Evolutionary conservation across 2,113 vertebrate species (phyloP).

Genomic region (Toxotes chatareus): DNA sequence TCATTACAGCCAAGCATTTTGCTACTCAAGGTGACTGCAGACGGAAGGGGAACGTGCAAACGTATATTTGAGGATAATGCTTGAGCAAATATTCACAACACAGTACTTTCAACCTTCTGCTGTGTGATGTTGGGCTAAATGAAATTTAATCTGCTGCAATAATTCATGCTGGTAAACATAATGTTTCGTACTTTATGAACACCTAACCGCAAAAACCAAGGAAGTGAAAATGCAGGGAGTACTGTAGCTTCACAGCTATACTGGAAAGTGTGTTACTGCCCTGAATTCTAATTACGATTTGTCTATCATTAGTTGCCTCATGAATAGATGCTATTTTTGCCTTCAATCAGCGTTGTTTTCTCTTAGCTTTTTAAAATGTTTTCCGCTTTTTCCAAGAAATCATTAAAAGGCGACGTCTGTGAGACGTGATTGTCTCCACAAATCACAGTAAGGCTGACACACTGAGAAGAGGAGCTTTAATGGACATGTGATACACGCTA

Average conservation of each 20-base stretch:
- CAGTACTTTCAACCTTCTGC: conserved; percentile 36
- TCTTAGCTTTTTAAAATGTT: not conserved
- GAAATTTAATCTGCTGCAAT: conserved; percentile 37
- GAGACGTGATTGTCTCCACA: conserved; percentile 44
- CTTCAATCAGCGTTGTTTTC: conserved; percentile 26
- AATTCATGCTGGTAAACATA: conserved; percentile 37
- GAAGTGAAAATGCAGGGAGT: not conserved
- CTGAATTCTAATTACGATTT: conserved; percentile 35
- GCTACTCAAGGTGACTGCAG: conserved; percentile 65
- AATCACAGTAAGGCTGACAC: conserved; percentile 60
- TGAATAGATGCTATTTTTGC: conserved; percentile 58
- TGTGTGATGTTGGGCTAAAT: conserved; percentile 6
- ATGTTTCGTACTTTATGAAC: conserved; percentile 38
- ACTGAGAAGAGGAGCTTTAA: conserved; percentile 45
- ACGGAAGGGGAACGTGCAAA: conserved; percentile 22
- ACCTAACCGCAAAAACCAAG: conserved; percentile 6
- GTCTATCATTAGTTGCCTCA: conserved; percentile 38
- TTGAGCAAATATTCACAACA: conserved; percentile 38
- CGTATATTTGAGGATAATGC: conserved; percentile 42
- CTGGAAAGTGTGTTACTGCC: not conserved
- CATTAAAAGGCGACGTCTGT: conserved; percentile 28
- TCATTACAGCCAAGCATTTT: conserved; percentile 66
- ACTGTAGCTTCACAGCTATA: not conserved
- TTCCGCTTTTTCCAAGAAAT: conserved; percentile 31
- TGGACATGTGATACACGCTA: conserved; percentile 57